These are phyloP conservation scores for Prionailurus viverrinus DNA, from an alignment of 2,113 vertebrate genomes.

Conservation along the genomic window DNA sequence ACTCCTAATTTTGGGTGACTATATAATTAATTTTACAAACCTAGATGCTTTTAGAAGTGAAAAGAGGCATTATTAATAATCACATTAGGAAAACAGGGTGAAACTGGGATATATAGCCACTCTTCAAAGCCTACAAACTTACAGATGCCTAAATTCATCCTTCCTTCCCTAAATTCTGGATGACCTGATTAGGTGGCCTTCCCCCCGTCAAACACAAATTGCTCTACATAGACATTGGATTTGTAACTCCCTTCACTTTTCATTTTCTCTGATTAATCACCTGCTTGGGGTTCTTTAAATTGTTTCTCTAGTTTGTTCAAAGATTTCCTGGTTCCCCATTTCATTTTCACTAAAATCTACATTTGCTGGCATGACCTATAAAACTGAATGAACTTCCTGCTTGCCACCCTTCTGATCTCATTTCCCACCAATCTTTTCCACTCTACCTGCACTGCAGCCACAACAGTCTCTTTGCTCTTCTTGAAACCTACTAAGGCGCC, in stretches of 20 bases:
- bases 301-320: neutral
- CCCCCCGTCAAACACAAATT: neutral
- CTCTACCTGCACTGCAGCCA: no score
- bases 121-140: neutral
- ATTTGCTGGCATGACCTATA: neutral
- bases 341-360: neutral
- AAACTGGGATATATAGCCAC: neutral
- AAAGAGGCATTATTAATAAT: neutral
- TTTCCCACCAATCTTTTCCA: neutral
- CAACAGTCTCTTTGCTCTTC: neutral
- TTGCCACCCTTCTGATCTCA: neutral
- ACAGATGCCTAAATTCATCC: no score
- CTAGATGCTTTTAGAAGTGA: neutral
- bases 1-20: neutral
- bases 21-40: neutral
- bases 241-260: neutral
- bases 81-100: neutral
- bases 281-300: neutral
- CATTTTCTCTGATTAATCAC: conserved; percentile 15
- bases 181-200: neutral
- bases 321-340: neutral
- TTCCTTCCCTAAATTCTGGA: neutral
- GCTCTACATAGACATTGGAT: neutral
- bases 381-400: neutral
- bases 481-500: neutral